A percentile compares a stretch with the other conserved stretches of the same genome.
Evolutionary conservation across 2,113 vertebrate species (phyloP).

Genomic region (Podilymbus podiceps): DNA sequence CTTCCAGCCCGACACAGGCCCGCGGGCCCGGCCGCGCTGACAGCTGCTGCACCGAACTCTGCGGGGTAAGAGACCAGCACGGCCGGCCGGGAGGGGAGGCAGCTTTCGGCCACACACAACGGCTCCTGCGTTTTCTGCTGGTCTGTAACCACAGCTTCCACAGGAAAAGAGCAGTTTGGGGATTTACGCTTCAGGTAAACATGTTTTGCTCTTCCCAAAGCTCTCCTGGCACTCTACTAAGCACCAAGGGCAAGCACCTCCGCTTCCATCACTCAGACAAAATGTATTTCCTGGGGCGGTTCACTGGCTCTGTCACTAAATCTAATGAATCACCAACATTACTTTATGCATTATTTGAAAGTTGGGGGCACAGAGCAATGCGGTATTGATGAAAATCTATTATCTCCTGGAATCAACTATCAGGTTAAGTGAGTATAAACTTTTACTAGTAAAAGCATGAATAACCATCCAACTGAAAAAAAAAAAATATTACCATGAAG

Average conservation of each 20-base stretch:
- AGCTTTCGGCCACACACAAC: neutral
- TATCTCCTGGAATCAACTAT: neutral
- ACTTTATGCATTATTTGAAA: neutral
- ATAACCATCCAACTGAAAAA: neutral
- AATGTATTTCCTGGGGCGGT: neutral
- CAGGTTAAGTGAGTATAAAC: neutral
- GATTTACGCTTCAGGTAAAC: neutral
- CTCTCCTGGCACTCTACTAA: neutral
- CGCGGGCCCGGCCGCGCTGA: neutral
- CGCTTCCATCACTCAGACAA: neutral
- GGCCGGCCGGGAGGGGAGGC: neutral
- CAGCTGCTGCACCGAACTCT: neutral
- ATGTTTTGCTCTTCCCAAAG: neutral
- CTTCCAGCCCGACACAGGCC: accelerated
- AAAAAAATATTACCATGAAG: neutral
- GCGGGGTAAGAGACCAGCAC: too few species aligned
- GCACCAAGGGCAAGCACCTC: neutral
- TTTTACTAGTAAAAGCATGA: neutral
- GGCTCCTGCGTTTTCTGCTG: neutral
- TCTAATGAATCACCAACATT: neutral
- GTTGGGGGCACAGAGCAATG: neutral
- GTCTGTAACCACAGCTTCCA: neutral
- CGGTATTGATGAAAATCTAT: neutral
- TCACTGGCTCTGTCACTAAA: neutral
- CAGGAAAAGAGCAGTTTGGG: neutral